These are phyloP conservation scores for Pyrocoelia pectoralis DNA, from an alignment of 2,888 invertebrate genomes.

Conservation along the genomic window DNA sequence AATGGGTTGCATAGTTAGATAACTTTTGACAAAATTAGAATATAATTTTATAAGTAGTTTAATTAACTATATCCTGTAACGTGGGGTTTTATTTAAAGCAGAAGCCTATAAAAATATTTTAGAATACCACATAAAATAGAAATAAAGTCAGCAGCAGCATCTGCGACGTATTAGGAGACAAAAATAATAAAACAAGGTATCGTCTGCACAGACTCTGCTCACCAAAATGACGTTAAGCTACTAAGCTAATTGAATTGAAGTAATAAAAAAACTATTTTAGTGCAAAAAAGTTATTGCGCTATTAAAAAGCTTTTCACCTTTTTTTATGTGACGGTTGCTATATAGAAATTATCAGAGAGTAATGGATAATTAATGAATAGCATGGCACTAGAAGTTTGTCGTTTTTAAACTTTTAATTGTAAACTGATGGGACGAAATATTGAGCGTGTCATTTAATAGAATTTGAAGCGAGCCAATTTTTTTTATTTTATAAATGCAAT, in stretches of 20 bases:
- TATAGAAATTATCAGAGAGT: neutral
- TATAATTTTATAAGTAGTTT: constrained; percentile 2
- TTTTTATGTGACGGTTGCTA: neutral
- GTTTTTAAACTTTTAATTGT: too few relatives aligned
- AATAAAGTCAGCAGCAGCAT: constrained; percentile 13
- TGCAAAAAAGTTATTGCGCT: constrained; percentile 5
- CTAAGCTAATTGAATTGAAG: constrained; percentile 5
- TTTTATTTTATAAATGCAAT: too few relatives aligned
- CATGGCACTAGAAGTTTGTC: too few relatives aligned
- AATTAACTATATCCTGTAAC: constrained; percentile 12
- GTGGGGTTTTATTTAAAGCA: constrained; percentile 13
- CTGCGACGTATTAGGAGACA: constrained; percentile 22
- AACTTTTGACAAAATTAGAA: neutral
- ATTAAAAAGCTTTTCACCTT: neutral
- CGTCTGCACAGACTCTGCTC: constrained; percentile 1
- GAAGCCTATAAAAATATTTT: constrained; percentile 11
- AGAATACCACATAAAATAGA: constrained; percentile 14
- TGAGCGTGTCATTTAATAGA: too few relatives aligned
- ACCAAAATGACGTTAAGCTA: constrained; percentile 8
- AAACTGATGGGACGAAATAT: too few relatives aligned
- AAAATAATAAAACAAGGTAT: constrained; percentile 20
- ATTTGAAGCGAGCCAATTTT: too few relatives aligned
- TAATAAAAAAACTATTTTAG: neutral
- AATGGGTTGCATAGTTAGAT: neutral
- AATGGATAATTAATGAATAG: neutral